Conservation (phyloP, 2,888 invertebrate genomes). For the Agrotis exclamationis region DNA sequence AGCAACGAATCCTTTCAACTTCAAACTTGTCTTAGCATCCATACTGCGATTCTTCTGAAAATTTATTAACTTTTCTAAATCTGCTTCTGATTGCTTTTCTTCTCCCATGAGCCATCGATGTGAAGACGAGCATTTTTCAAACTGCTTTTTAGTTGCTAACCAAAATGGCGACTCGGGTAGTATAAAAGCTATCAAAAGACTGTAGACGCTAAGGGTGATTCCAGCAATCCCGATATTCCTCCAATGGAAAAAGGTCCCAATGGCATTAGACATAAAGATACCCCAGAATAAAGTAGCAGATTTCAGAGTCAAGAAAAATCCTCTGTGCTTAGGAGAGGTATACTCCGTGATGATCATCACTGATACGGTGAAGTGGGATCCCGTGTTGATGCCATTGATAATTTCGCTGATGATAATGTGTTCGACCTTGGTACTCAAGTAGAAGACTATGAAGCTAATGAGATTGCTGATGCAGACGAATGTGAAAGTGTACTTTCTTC, state of each 20-base stretch:
- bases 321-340: constrained; percentile 53
- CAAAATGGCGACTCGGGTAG: constrained; percentile 73
- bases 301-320: constrained; percentile 65
- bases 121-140: constrained; percentile 45
- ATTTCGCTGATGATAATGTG: constrained; percentile 66
- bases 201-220: constrained; percentile 56
- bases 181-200: constrained; percentile 52
- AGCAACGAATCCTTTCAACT: constrained; percentile 23
- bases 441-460: constrained; percentile 57
- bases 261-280: constrained; percentile 63
- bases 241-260: constrained; percentile 73
- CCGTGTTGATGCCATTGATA: constrained; percentile 57
- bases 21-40: background rate
- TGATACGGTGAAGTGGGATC: constrained; percentile 54
- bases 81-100: constrained; percentile 45
- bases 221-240: constrained; percentile 67
- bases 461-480: constrained; percentile 44
- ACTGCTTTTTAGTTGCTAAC: constrained; percentile 54
- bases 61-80: constrained; percentile 40
- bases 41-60: constrained; percentile 23
- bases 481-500: constrained; percentile 51
- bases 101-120: constrained; percentile 64
- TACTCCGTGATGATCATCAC: constrained; percentile 54
- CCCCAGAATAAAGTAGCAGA: constrained; percentile 61
- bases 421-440: constrained; percentile 51